Evolutionary conservation across 2,113 vertebrate genomes (phyloP).

Genomic region (Asarcornis scutulata): DNA sequence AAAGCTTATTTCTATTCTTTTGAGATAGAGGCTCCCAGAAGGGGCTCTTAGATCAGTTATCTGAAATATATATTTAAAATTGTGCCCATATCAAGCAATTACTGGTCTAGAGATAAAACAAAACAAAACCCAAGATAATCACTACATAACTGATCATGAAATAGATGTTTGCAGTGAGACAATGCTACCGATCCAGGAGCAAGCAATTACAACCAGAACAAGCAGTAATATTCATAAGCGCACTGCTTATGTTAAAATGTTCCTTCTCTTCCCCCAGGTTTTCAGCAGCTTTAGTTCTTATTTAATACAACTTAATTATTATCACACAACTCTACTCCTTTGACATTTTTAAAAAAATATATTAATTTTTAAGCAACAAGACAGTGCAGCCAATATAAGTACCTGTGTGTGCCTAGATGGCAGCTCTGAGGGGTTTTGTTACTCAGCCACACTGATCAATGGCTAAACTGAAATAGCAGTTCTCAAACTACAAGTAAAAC

Average conservation of each 20-base stretch:
- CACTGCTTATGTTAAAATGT: not conserved
- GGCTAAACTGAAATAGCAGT: not conserved
- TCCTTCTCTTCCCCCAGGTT: not conserved
- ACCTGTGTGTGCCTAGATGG: not conserved
- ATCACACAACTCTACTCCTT: not conserved
- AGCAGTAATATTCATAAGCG: not conserved
- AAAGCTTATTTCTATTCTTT: not conserved
- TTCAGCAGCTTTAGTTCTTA: not conserved
- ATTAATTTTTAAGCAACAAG: not conserved
- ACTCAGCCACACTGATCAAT: not conserved
- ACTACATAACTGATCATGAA: not conserved
- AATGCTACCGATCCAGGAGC: not conserved
- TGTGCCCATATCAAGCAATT: not conserved
- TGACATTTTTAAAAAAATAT: not conserved
- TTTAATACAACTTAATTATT: not conserved
- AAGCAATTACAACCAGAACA: not conserved
- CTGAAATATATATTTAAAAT: not conserved
- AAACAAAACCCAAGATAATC: not conserved
- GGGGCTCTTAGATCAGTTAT: not conserved
- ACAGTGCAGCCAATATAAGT: not conserved
- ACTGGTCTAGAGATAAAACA: not conserved
- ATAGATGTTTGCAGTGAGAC: not conserved
- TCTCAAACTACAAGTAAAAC: not conserved
- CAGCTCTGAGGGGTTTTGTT: not conserved
- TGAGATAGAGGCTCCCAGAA: not conserved